These are phyloP conservation scores for Danio albolineatus DNA, from an alignment of 2,797 vertebrate species.

Conservation along the genomic window DNA sequence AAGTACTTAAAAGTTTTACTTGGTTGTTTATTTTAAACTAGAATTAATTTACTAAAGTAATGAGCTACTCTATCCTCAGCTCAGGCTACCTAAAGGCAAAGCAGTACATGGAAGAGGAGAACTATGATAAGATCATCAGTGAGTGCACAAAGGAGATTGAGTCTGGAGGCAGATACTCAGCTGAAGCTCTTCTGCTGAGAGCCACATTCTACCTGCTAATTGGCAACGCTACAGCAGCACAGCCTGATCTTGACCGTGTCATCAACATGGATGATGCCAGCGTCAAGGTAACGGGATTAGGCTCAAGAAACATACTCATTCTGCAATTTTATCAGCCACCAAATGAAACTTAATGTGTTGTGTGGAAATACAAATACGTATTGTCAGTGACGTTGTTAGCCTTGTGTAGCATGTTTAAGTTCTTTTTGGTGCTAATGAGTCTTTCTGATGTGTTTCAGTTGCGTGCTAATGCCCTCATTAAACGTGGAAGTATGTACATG, in stretches of 20 bases:
- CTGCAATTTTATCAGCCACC: neutral
- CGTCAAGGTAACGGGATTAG: conserved; percentile 86
- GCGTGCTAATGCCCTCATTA: conserved; percentile 94
- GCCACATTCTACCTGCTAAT: conserved; percentile 98
- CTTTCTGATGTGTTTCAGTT: conserved; percentile 76
- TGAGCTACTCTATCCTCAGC: conserved; percentile 70
- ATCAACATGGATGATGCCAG: conserved; percentile 93
- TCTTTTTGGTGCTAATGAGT: neutral
- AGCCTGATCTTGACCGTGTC: conserved; percentile 94
- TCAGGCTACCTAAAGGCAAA: conserved; percentile 97
- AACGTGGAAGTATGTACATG: conserved; percentile 98
- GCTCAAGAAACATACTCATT: neutral
- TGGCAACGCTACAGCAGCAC: conserved; percentile 91
- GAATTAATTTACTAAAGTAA: neutral
- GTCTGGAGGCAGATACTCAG: conserved; percentile 87
- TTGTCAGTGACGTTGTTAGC: too few species aligned
- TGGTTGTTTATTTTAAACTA: neutral
- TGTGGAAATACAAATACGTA: too few species aligned
- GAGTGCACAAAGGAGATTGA: conserved; percentile 99
- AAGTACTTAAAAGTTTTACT: too few species aligned
- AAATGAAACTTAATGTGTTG: too few species aligned
- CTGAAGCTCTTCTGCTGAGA: conserved; percentile 93
- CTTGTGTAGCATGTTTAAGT: neutral
- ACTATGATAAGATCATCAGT: conserved; percentile 99
- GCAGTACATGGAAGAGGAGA: conserved; percentile 99